Base-by-base conservation (phyloP, 2,797 vertebrate genomes). In the Eulemur rubriventer region DNA sequence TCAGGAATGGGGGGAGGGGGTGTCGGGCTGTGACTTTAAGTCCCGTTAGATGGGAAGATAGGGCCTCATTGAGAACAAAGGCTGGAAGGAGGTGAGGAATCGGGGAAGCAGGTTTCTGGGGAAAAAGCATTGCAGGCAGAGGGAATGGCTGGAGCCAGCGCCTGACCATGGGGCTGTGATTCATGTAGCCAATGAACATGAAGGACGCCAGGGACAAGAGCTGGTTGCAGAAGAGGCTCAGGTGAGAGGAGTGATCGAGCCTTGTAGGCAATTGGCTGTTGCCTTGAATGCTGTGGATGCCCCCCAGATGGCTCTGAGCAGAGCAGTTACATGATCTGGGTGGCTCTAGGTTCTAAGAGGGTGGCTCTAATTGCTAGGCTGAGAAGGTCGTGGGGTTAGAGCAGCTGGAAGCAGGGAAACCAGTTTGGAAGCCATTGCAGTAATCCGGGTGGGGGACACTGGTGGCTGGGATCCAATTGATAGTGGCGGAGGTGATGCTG, bases 371-470 rank as follows among this genome's bases (percentile, higher is more conserved):
- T 3, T 14, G 26, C 75, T 69, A 43, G 20, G 12, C 14, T 50
- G 7, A 72, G 11, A 73, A 75, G 81, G 30, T 11, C 30, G 8
- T 30, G 33, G n/a, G 16, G 14, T 1, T 2, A 3, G 17, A 2
- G 26, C 18, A 24, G 10, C 0, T 52, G 6, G 50, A 70, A 38
- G 59, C 18, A 26, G 24, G 63, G 48, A 61, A 35, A 86, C 17
- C 38, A 33, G 26, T 61, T 33, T 30, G 61, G n/a, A 69, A 33
- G 35, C 41, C 16, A 2, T 3, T 0, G 26, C 70, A 35, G 4
- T 26, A 5, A 35, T 61, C 28, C 80, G 26, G 30, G 38, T 30
- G 0, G 43, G 17, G 35, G 20, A 2, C 0, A 0, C 3, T 22
- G 24, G 61, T 67, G 26, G 20, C 63, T 50, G 70, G 33, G 8